Evolutionary conservation across 2,888 invertebrate species (phyloP).

Genomic region (Stenolophus ochropezus): DNA sequence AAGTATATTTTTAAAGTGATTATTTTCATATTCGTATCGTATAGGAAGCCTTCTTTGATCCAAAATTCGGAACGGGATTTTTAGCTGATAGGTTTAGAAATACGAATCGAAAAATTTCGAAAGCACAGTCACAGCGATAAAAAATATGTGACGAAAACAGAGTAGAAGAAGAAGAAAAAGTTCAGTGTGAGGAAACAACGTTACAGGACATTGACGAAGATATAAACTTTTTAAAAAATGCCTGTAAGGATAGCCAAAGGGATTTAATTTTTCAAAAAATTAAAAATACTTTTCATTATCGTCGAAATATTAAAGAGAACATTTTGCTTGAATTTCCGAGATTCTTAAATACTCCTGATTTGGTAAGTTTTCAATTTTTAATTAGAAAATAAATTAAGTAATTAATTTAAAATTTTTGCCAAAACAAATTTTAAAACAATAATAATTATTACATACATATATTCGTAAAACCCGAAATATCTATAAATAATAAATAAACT

Average conservation of each 20-base stretch:
- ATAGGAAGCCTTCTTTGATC: background rate
- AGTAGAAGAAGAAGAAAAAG: background rate
- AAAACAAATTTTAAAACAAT: no score
- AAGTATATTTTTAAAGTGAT: background rate
- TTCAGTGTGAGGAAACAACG: no score
- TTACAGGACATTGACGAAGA: background rate
- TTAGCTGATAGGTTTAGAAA: background rate
- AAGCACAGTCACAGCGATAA: background rate
- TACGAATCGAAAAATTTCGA: background rate
- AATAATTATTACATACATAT: no score
- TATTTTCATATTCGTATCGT: background rate
- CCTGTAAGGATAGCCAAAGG: background rate
- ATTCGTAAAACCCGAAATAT: background rate
- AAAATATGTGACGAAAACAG: background rate
- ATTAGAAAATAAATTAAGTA: no score
- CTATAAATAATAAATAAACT: background rate
- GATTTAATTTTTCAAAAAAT: conserved; percentile 7
- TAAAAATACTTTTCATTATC: background rate
- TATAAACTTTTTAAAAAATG: background rate
- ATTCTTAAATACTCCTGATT: background rate
- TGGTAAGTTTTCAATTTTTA: background rate
- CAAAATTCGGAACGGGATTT: background rate
- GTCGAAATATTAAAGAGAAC: background rate
- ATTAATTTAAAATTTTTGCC: no score
- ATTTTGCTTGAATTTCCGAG: background rate